Evolutionary conservation across 2,888 invertebrate species (phyloP), one percentile per base, ranked within the genome.

Genomic region (Lepidocyrtoides sp.): DNA sequence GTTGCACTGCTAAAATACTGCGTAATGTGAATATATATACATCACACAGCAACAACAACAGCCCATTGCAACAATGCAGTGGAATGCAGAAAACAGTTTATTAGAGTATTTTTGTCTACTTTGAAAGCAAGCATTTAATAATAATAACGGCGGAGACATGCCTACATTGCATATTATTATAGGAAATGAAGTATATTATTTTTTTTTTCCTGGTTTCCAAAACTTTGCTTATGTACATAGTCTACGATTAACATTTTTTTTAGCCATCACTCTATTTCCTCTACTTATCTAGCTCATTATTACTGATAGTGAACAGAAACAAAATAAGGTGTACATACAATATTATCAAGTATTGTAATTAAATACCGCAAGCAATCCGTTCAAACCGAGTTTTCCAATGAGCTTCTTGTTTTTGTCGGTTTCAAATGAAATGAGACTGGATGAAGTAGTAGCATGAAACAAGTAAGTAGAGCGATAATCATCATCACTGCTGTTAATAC

Each of bases 281-380:
- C 29, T 29, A 63, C n/a, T 63, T 63, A 63, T 63, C 63, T 63
- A 14, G 4, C 4, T 63, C 63, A 4, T 14, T 63, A 17, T 4
- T 69, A 36, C n/a, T 12, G 26, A 17, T 32, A 44, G 41, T 12
- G 41, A 20, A 20, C 10, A 32, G 20, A 3, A 57, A 17, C 5
- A 32, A 32, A 66, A 29, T 32, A 66, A 32, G n/a, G 48, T 54
- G n/a, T 54, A 36, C 7, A 36, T 36, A n/a, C n/a, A n/a, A n/a
- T n/a, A n/a, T n/a, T n/a, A n/a, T n/a, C n/a, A n/a, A n/a, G n/a
- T 66, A 32, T 32, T 29, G 69, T 44, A 72, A 72, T 72, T 72
- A 72, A 72, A 72, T 72, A 41, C 41, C 69, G 66, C 66, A 69
- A 72, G 66, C 66, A 69, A 72, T 41, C 20, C 69, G 69, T 10